Percentiles rank a stretch among this genome's conserved stretches.
These are phyloP conservation scores for Tipula vernalis DNA, from an alignment of 2,888 invertebrate genomes.

Conservation along the genomic window DNA sequence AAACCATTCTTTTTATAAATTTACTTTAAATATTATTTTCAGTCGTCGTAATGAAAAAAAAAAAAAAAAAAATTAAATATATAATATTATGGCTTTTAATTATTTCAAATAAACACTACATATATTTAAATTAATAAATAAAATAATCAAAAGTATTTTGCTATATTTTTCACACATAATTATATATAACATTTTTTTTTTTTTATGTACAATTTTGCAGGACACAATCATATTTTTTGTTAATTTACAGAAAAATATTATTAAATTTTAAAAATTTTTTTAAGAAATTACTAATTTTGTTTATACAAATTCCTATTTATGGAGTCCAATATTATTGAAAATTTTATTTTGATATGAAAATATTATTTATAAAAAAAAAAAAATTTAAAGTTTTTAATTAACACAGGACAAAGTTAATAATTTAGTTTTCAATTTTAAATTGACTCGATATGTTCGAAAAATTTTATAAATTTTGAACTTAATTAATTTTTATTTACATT, in stretches of 20 bases:
- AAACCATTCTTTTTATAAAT: not conserved
- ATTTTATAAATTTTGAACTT: not conserved
- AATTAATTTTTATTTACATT: not conserved
- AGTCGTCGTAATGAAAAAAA: not conserved
- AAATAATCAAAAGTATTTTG: not conserved
- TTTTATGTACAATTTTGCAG: not conserved
- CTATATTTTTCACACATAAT: not conserved
- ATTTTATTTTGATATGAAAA: not conserved
- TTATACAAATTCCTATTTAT: not conserved
- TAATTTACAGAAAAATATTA: not conserved
- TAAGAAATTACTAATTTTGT: not conserved
- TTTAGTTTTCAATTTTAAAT: not conserved
- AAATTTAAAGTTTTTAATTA: not conserved
- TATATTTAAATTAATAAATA: not conserved
- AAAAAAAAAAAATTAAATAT: not conserved
- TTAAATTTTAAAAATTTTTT: not conserved
- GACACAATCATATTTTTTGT: not conserved
- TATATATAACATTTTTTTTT: not conserved
- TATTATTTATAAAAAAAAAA: not conserved
- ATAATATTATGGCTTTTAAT: not conserved
- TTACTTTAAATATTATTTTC: not conserved
- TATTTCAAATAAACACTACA: not conserved
- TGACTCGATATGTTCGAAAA: constrained; percentile 7
- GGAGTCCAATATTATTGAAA: not conserved
- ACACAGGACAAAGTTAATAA: not conserved